phyloP scores from a whole-genome alignment of 1,140 invertebrate species.

The Helicorthomorpha holstii region DNA sequence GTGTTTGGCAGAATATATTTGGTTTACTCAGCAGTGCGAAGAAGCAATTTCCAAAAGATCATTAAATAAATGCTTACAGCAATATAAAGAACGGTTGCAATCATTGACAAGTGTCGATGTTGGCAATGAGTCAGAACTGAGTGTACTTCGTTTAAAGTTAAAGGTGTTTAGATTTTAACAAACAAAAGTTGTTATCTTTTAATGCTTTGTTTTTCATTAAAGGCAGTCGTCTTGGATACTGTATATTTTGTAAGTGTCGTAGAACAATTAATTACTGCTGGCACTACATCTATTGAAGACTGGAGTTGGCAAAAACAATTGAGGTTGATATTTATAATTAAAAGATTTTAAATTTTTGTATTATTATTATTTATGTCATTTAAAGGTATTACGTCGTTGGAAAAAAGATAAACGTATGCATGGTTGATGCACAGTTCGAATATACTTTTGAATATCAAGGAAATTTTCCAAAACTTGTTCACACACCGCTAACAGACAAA shows the following conservation, averaged over 20 bases:
- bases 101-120: slow-evolving; percentile 40
- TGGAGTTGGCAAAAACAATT: slow-evolving; percentile 95
- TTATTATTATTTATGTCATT: slow-evolving; percentile 5
- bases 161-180: slow-evolving; percentile 19
- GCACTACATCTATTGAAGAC: slow-evolving; percentile 42
- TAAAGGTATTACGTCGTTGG: slow-evolving; percentile 31
- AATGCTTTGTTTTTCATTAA: slow-evolving; percentile 19
- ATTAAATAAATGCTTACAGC: slow-evolving; percentile 33
- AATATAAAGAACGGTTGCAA: slow-evolving; percentile 38
- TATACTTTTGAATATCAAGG: slow-evolving; percentile 98
- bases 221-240: slow-evolving; percentile 76
- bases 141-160: slow-evolving; percentile 32
- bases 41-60: slow-evolving; percentile 49
- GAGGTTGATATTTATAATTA: slow-evolving; percentile 34
- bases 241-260: slow-evolving; percentile 78
- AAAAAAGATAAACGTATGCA: slow-evolving; percentile 26
- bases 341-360: not conserved
- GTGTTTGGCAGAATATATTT: slow-evolving; percentile 38
- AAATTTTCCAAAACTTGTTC: slow-evolving; percentile 72
- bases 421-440: slow-evolving; percentile 78
- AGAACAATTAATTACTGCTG: slow-evolving; percentile 48
- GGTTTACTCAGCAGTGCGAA: slow-evolving; percentile 67
- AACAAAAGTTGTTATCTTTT: not conserved
- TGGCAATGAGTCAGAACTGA: slow-evolving; percentile 14
- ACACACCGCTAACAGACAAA: slow-evolving; percentile 83